These are phyloP conservation scores for Camponotus pennsylvanicus DNA, from an alignment of 1,140 invertebrate species.

Conservation along the genomic window DNA sequence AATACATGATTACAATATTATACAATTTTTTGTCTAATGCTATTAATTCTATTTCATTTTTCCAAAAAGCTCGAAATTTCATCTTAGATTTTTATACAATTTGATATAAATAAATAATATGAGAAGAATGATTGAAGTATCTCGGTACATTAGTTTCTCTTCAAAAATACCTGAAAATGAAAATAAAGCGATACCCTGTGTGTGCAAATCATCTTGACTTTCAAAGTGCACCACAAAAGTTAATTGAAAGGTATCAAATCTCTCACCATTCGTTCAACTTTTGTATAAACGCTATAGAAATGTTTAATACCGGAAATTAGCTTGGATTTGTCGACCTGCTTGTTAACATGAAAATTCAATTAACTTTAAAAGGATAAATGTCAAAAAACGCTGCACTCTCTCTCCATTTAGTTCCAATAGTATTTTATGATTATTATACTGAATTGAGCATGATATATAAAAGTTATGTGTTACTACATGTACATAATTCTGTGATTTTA, in stretches of 20 bases:
- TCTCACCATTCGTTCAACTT: neutral
- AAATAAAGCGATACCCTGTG: neutral
- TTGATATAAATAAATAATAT: neutral
- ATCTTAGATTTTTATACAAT: neutral
- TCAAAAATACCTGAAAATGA: neutral
- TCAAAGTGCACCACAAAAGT: neutral
- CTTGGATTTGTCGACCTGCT: conserved; percentile 32
- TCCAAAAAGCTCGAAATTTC: neutral
- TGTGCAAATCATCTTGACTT: neutral
- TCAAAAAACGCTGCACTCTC: conserved; percentile 66
- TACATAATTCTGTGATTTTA: conserved; percentile 17
- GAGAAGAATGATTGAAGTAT: neutral
- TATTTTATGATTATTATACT: conserved; percentile 57
- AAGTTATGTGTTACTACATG: neutral
- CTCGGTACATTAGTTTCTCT: neutral
- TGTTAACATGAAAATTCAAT: conserved; percentile 74
- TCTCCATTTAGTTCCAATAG: conserved; percentile 19
- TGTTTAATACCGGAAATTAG: conserved; percentile 58
- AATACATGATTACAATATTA: neutral
- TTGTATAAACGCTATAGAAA: conserved; percentile 27
- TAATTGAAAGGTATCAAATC: conserved; percentile 25
- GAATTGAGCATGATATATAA: neutral
- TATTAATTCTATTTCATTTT: neutral
- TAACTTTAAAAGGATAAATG: conserved; percentile 70
- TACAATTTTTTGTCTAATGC: neutral